phyloP scores from a whole-genome alignment of 1,140 invertebrate species.

The Drosophila mauritiana region DNA sequence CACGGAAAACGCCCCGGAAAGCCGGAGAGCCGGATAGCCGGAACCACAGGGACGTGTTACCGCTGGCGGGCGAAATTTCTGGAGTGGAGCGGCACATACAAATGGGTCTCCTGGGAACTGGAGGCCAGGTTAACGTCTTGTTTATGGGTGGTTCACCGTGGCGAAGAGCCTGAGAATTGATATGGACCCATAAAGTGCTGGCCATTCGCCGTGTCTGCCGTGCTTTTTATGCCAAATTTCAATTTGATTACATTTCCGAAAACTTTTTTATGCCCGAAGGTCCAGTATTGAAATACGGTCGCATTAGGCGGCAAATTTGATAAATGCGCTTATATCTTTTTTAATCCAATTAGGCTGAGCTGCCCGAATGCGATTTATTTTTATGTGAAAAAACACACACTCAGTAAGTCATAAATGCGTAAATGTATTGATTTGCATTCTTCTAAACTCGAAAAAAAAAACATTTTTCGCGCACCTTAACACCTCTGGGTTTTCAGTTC shows the following conservation, averaged over 20 bases:
- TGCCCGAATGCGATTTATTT: background rate
- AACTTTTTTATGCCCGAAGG: slow-evolving; percentile 9
- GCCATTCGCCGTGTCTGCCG: slow-evolving; percentile 40
- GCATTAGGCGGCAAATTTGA: slow-evolving; percentile 36
- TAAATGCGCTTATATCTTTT: slow-evolving; percentile 45
- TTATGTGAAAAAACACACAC: background rate
- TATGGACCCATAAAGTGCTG: slow-evolving; percentile 75
- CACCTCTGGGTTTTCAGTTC: slow-evolving; percentile 4
- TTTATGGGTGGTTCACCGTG: slow-evolving; percentile 58
- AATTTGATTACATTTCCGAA: slow-evolving; percentile 74
- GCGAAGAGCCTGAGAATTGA: slow-evolving; percentile 75
- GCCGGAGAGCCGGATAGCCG: slow-evolving; percentile 10
- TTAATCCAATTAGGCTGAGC: slow-evolving; percentile 36
- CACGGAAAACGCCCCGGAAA: slow-evolving; percentile 58
- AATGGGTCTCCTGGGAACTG: slow-evolving; percentile 76
- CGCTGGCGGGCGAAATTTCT: slow-evolving; percentile 5
- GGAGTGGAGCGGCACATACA: slow-evolving; percentile 51
- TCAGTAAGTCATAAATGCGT: background rate
- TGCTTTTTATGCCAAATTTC: slow-evolving; percentile 75
- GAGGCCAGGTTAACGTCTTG: slow-evolving; percentile 57
- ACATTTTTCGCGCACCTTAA: background rate
- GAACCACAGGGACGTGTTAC: slow-evolving; percentile 48
- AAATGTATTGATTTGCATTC: background rate
- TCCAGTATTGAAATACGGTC: slow-evolving; percentile 39
- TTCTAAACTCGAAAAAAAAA: background rate